Conservation (phyloP, 1,140 invertebrate genomes). For the Acromyrmex charruanus region DNA sequence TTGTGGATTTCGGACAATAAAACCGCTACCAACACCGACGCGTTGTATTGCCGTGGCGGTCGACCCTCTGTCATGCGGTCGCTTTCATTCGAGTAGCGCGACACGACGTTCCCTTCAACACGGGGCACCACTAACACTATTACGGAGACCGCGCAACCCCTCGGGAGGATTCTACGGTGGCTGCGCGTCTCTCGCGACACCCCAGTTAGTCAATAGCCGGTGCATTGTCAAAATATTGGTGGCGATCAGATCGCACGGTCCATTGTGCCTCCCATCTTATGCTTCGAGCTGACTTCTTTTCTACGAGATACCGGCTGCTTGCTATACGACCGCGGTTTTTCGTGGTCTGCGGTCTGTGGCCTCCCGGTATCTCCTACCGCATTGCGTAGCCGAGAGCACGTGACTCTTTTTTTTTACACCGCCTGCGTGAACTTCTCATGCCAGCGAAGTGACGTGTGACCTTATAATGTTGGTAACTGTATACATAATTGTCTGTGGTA, state of each 20-base stretch:
- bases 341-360: conserved; percentile 28
- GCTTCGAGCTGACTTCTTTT: conserved; percentile 82
- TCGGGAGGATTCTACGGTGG: conserved; percentile 64
- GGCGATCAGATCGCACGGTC: conserved; percentile 80
- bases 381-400: conserved; percentile 41
- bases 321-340: neutral
- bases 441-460: neutral
- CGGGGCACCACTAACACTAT: conserved; percentile 55
- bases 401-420: conserved; percentile 41
- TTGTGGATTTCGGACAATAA: conserved; percentile 83
- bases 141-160: conserved; percentile 50
- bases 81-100: conserved; percentile 68
- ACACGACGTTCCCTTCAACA: conserved; percentile 64
- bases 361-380: conserved; percentile 41
- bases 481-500: neutral
- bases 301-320: conserved; percentile 58
- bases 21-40: conserved; percentile 58
- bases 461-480: conserved; percentile 10
- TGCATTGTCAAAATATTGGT: conserved; percentile 87
- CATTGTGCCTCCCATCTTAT: conserved; percentile 75
- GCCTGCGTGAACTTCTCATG: neutral
- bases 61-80: conserved; percentile 67
- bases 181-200: conserved; percentile 49
- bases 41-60: conserved; percentile 61
- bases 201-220: conserved; percentile 77